Percentiles rank a stretch among this genome's conserved stretches.
Evolutionary conservation across 1,140 invertebrate species (phyloP).

Genomic region (Philotrypesis tridentata): DNA sequence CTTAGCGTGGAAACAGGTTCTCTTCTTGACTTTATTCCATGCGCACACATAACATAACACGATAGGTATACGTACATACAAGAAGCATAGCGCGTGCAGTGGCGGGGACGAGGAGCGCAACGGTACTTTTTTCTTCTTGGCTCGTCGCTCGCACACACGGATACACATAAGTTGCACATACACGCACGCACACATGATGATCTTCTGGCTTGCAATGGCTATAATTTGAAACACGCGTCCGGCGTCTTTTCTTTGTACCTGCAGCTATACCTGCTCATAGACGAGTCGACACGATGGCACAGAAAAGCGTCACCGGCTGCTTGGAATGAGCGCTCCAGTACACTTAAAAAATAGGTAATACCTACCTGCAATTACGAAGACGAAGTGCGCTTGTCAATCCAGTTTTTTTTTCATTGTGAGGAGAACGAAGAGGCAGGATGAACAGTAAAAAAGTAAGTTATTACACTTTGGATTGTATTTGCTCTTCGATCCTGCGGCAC

Average conservation of each 20-base stretch:
- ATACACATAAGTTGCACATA: too few relatives aligned
- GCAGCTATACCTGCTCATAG: too few relatives aligned
- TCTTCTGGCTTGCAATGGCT: neutral
- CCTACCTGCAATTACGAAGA: neutral
- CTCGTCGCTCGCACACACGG: neutral
- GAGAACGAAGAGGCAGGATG: neutral
- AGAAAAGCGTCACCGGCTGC: neutral
- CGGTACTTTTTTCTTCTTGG: slow-evolving; percentile 50
- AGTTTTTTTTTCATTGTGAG: slow-evolving; percentile 8
- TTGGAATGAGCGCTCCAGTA: slow-evolving; percentile 1
- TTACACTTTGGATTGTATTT: too few relatives aligned
- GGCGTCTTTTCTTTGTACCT: too few relatives aligned
- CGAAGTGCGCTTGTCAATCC: neutral
- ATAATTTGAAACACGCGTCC: slow-evolving; percentile 31
- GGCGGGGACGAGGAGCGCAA: slow-evolving; percentile 42
- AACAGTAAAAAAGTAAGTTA: too few relatives aligned
- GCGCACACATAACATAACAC: neutral
- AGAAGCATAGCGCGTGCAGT: neutral
- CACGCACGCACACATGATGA: too few relatives aligned
- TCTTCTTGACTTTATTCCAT: slow-evolving; percentile 6
- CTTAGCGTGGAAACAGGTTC: slow-evolving; percentile 41
- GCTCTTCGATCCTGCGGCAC: too few relatives aligned
- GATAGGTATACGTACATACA: neutral
- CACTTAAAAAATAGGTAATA: neutral
- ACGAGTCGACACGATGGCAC: slow-evolving; percentile 12